These are phyloP conservation scores for Temnothorax curvispinosus DNA, from an alignment of 1,140 invertebrate species.

Conservation along the genomic window DNA sequence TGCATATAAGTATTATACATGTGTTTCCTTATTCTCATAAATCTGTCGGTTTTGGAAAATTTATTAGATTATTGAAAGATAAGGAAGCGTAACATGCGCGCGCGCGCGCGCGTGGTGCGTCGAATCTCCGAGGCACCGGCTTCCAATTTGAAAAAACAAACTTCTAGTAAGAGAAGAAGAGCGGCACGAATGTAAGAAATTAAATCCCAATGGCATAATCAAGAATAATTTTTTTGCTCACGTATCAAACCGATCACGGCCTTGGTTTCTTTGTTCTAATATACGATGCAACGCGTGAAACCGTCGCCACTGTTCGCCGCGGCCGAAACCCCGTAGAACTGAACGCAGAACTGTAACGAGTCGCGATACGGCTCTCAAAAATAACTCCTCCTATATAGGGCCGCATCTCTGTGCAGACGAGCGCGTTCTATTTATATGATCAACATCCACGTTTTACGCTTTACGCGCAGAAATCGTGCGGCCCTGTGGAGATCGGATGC, in stretches of 20 bases:
- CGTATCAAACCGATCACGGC: conserved; percentile 48
- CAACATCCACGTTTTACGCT: conserved; percentile 52
- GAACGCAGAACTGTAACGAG: conserved; percentile 79
- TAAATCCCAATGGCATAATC: conserved; percentile 7
- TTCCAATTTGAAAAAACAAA: background rate
- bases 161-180: background rate
- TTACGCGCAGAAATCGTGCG: conserved; percentile 63
- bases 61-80: background rate
- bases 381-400: conserved; percentile 81
- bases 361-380: conserved; percentile 79
- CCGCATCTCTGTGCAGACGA: conserved; percentile 73
- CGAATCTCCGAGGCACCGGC: background rate
- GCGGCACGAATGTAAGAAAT: background rate
- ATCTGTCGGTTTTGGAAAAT: background rate
- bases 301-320: conserved; percentile 45
- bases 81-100: background rate
- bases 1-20: background rate
- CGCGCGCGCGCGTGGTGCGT: background rate
- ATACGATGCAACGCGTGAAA: conserved; percentile 24
- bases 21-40: background rate
- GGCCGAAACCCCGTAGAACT: conserved; percentile 76
- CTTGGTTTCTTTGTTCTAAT: conserved; percentile 58
- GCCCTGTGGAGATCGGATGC: conserved; percentile 72
- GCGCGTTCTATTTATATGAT: conserved; percentile 80
- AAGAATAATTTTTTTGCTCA: conserved; percentile 52